A percentile compares a stretch with the other conserved stretches of the same genome.
Evolutionary conservation across 2,888 invertebrate species (phyloP).

Genomic region (Conistra vaccinii): DNA sequence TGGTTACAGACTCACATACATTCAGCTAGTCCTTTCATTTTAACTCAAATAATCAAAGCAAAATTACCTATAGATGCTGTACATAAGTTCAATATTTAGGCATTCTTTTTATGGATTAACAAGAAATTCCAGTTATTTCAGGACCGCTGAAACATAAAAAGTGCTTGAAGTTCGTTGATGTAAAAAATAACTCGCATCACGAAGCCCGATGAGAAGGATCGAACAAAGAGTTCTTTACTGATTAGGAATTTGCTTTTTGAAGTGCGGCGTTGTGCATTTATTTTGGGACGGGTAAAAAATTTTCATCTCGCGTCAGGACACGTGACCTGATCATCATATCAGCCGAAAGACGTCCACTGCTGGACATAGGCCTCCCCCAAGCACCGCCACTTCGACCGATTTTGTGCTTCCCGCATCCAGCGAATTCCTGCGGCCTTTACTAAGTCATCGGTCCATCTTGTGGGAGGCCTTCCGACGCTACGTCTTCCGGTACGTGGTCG

Average conservation of each 20-base stretch:
- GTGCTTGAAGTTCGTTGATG: constrained; percentile 45
- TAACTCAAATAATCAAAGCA: constrained; percentile 19
- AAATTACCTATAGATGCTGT: neutral
- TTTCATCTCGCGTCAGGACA: too few relatives aligned
- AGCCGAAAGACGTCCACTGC: too few relatives aligned
- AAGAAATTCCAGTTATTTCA: constrained; percentile 15
- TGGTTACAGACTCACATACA: neutral
- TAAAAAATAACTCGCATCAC: constrained; percentile 46
- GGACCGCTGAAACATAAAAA: constrained; percentile 22
- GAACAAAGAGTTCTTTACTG: constrained; percentile 22
- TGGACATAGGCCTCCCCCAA: too few relatives aligned
- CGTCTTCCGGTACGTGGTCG: too few relatives aligned
- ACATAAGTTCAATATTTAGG: neutral
- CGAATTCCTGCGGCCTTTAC: too few relatives aligned
- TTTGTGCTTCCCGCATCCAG: too few relatives aligned
- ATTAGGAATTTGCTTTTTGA: constrained; percentile 33
- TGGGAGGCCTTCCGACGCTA: too few relatives aligned
- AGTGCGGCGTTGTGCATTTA: too few relatives aligned
- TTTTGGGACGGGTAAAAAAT: too few relatives aligned
- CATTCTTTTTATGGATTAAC: constrained; percentile 30
- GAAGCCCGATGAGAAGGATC: constrained; percentile 39
- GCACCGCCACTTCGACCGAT: too few relatives aligned
- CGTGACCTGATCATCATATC: too few relatives aligned
- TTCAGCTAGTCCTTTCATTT: neutral
- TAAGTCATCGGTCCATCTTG: too few relatives aligned